Base-by-base conservation (phyloP, 1,140 invertebrate species). In the Psix sp. region DNA sequence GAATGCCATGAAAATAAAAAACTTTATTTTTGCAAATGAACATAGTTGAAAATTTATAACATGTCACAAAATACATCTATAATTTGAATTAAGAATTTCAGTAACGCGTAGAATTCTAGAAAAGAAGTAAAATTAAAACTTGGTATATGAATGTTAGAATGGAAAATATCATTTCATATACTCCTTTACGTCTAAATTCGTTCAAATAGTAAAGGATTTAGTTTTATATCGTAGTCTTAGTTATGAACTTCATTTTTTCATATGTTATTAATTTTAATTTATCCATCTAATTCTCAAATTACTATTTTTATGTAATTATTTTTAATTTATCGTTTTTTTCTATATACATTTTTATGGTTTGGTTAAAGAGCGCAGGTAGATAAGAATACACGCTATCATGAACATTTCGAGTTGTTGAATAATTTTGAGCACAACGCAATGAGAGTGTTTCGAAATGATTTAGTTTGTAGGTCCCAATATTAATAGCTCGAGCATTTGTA, bases 331-430 rank as follows among this genome's bases (percentile, higher is more conserved):
- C 29, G 43, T n/a, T 62, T 36, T 24, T 33, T 4, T n/a, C 29
- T 62, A 62, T 62, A 0, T 62, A 62, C 57, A 62, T 9, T 43
- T 35, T 62, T 43, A 42, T 62, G 42, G 35, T 31, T 60, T 60
- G 16, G 13, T 40, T 16, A 20, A 60, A 49, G 40, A 45, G 45
- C 14, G 26, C 38, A 43, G 18, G 31, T 36, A 38, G 20, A 52
- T 43, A 31, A 63, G 26, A 60, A 42, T 49, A 9, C n/a, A 26
- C 43, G 5, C 24, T n/a, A 35, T 26, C 35, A 18, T 59, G 11
- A 26, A 36, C 42, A 59, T 60, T 49, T 40, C 11, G 1, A 11
- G 9, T 45, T 36, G 17, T 24, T 11, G 11, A 1, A 26, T 31
- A 46, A 43, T 52, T 52, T 46, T 54, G 48, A 65, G 40, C 48